Percentiles rank a stretch among this genome's conserved stretches.
These are phyloP conservation scores for Heterodera carotae DNA, from an alignment of 1,140 invertebrate genomes.

Conservation along the genomic window DNA sequence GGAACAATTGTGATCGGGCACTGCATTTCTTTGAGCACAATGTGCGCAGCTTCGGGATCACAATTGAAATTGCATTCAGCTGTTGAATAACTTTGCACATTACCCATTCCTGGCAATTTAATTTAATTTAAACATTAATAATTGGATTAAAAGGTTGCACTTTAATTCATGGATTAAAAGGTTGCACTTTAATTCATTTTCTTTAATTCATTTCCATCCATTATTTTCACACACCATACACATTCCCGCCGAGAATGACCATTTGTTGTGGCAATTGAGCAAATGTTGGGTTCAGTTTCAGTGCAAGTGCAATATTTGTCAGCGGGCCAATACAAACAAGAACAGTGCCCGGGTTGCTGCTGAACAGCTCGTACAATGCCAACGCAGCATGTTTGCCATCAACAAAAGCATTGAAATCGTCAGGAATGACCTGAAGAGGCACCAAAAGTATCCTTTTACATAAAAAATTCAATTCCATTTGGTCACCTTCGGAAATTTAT, in stretches of 20 bases:
- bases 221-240: constrained; percentile 67
- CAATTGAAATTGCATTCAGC: constrained; percentile 78
- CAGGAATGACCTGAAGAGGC: constrained; percentile 24
- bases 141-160: too few species aligned
- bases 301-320: constrained; percentile 77
- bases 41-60: constrained; percentile 41
- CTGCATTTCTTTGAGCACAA: constrained; percentile 43
- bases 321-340: constrained; percentile 75
- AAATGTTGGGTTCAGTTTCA: constrained; percentile 74
- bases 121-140: too few species aligned
- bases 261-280: constrained; percentile 71
- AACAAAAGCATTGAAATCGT: constrained; percentile 44
- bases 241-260: constrained; percentile 79
- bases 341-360: constrained; percentile 69
- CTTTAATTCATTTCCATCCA: neutral
- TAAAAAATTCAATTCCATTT: neutral
- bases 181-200: constrained; percentile 4
- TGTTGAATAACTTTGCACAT: constrained; percentile 73
- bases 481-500: constrained; percentile 50
- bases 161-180: too few species aligned
- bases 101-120: constrained; percentile 67
- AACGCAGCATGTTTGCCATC: constrained; percentile 45
- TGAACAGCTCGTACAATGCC: constrained; percentile 66
- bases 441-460: constrained; percentile 17
- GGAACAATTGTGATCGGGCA: constrained; percentile 38